These are phyloP conservation scores for Acleris emargana DNA, from an alignment of 2,888 invertebrate genomes.

Conservation along the genomic window DNA sequence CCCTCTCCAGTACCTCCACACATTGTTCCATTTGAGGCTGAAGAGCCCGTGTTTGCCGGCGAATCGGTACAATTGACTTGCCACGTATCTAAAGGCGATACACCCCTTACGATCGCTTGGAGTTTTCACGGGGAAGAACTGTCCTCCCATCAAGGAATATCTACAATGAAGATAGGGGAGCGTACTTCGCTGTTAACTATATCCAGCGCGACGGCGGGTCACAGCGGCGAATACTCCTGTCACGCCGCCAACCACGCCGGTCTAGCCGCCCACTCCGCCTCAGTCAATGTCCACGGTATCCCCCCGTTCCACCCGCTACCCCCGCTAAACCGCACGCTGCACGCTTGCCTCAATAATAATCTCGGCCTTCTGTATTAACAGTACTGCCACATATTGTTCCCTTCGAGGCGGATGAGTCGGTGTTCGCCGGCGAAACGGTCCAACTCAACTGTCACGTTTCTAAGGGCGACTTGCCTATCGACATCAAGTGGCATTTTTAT, in stretches of 20 bases:
- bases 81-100: slow-evolving; percentile 87
- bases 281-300: slow-evolving; percentile 88
- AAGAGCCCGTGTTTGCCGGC: slow-evolving; percentile 86
- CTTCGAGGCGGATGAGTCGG: slow-evolving; percentile 86
- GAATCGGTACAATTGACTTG: slow-evolving; percentile 86
- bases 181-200: slow-evolving; percentile 87
- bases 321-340: slow-evolving; percentile 75
- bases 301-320: slow-evolving; percentile 51
- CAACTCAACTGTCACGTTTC: slow-evolving; percentile 88
- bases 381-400: slow-evolving; percentile 87
- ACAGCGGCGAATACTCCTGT: slow-evolving; percentile 89
- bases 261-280: slow-evolving; percentile 83
- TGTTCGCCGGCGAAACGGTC: slow-evolving; percentile 88
- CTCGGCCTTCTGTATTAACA: slow-evolving; percentile 80
- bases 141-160: slow-evolving; percentile 81
- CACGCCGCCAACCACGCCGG: slow-evolving; percentile 87
- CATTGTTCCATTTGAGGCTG: slow-evolving; percentile 85
- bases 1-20: slow-evolving; percentile 83
- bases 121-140: slow-evolving; percentile 86
- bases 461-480: slow-evolving; percentile 89
- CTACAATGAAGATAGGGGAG: slow-evolving; percentile 84
- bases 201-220: slow-evolving; percentile 85
- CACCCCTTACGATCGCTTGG: slow-evolving; percentile 90
- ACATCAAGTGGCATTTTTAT: slow-evolving; percentile 90
- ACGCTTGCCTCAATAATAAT: slow-evolving; percentile 76